Percentiles rank a stretch among this genome's conserved stretches.
These are phyloP conservation scores for Spialia ferax DNA, from an alignment of 2,888 invertebrate species.

Conservation along the genomic window DNA sequence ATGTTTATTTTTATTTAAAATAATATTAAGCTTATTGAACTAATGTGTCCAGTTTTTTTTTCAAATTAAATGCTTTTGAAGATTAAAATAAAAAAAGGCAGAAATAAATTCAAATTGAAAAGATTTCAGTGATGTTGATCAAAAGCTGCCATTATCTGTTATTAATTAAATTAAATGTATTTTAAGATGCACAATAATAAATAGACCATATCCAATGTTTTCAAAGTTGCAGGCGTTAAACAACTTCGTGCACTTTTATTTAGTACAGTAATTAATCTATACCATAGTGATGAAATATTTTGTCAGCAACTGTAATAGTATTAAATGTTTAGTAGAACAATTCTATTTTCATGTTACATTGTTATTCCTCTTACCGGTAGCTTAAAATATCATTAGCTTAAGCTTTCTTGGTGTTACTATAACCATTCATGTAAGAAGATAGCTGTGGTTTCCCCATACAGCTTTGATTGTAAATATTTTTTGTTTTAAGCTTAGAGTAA, in stretches of 20 bases:
- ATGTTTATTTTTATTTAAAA: not conserved
- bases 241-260: not conserved
- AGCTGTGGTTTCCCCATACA: constrained; percentile 9
- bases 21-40: not conserved
- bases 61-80: not conserved
- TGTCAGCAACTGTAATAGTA: constrained; percentile 17
- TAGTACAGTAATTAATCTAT: not conserved
- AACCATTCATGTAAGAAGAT: not conserved
- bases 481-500: constrained; percentile 34
- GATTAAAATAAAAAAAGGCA: too few relatives aligned
- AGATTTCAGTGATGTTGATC: not conserved
- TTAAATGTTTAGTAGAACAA: constrained; percentile 21
- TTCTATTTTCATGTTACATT: constrained; percentile 30
- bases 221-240: not conserved
- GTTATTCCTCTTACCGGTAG: constrained; percentile 20
- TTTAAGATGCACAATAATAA: not conserved
- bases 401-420: constrained; percentile 9
- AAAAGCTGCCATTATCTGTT: not conserved
- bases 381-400: constrained; percentile 16
- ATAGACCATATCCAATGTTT: not conserved
- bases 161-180: not conserved
- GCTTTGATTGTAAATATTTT: constrained; percentile 35
- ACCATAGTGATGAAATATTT: not conserved
- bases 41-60: not conserved
- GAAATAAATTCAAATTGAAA: too few relatives aligned